Conservation (phyloP, 2,888 invertebrate genomes). For the Drosophila recens region DNA sequence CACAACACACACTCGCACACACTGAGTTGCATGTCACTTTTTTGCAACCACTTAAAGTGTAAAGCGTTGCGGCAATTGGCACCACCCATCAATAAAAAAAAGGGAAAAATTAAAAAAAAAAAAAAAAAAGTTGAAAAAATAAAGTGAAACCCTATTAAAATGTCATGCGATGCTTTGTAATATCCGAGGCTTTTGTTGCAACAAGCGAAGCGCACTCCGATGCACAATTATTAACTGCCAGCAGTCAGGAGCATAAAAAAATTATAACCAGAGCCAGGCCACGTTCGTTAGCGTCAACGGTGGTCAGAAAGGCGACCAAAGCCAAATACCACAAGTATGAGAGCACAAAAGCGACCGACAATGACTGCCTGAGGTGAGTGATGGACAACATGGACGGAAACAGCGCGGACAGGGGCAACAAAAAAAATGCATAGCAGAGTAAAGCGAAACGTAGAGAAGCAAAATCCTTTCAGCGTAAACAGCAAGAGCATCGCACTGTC, state of each 20-base stretch:
- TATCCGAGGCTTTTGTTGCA: slow-evolving; percentile 32
- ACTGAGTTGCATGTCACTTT: slow-evolving; percentile 20
- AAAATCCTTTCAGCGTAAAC: slow-evolving; percentile 27
- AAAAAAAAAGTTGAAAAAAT: slow-evolving; percentile 1
- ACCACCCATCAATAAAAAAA: slow-evolving; percentile 16
- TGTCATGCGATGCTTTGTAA: slow-evolving; percentile 51
- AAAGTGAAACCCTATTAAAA: slow-evolving; percentile 36
- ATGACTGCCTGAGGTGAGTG: slow-evolving; percentile 50
- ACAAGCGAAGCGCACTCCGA: slow-evolving; percentile 18
- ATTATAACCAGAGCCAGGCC: slow-evolving; percentile 37
- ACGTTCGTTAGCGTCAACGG: slow-evolving; percentile 33
- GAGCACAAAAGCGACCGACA: slow-evolving; percentile 56
- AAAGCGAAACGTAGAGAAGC: slow-evolving; percentile 4
- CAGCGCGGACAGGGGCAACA: not conserved
- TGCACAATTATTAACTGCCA: slow-evolving; percentile 56
- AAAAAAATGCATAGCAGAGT: not conserved
- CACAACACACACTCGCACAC: slow-evolving; percentile 8
- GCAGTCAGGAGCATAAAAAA: slow-evolving; percentile 11
- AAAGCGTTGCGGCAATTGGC: slow-evolving; percentile 22
- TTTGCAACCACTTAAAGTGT: slow-evolving; percentile 29
- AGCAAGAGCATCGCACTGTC: slow-evolving; percentile 14
- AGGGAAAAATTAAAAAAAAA: not conserved
- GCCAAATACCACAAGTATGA: slow-evolving; percentile 57
- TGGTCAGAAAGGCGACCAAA: slow-evolving; percentile 44
- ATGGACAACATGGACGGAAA: slow-evolving; percentile 35